Evolutionary conservation across 2,888 invertebrate species (phyloP), one percentile per base, ranked within the genome.

Genomic region (Meandrusa payeni): DNA sequence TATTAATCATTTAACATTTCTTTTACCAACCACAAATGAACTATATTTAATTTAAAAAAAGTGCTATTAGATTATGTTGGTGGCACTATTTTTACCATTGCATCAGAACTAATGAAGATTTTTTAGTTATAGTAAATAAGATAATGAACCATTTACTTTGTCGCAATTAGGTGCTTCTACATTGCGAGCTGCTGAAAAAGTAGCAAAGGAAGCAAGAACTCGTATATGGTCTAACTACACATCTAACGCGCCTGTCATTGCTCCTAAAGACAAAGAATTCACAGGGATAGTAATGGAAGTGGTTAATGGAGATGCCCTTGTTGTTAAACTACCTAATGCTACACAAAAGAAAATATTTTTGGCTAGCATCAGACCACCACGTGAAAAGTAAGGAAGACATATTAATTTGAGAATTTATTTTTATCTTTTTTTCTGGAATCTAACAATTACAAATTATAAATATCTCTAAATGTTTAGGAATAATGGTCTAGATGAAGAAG

Each of bases 181-280:
- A 57, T 88, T 97, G 9, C 90, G 97, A 55, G 89, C 92, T 22
- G 97, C 97, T 0, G 97, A 98, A 69, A 93, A 92, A 55, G 75
- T 88, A 22, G 98, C 98, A 0, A 98, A 98, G 78, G 96, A 97
- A 24, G 93, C 93, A 41, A 93, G 93, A 51, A 76, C 95, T 1
- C 91, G 97, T 9, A 89, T 97, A 28, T 99, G 99, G 99, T 94
- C 94, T 54, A 95, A 97, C 64, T 99, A 95, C 76, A 93, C 92
- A 56, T 94, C 95, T 15, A 92, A 89, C 51, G 91, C 91, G 2
- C 93, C 93, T 0, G 88, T 91, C 51, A 91, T 94, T 36, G 90
- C 93, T 10, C 91, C 92, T 2, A 94, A 94, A 68, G 95, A 95
- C 55, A 94, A 93, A 59, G 96, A 97, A 59, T 96, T 94, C 62